phyloP scores from a whole-genome alignment of 2,113 vertebrate genomes.

The Notechis scutatus region DNA sequence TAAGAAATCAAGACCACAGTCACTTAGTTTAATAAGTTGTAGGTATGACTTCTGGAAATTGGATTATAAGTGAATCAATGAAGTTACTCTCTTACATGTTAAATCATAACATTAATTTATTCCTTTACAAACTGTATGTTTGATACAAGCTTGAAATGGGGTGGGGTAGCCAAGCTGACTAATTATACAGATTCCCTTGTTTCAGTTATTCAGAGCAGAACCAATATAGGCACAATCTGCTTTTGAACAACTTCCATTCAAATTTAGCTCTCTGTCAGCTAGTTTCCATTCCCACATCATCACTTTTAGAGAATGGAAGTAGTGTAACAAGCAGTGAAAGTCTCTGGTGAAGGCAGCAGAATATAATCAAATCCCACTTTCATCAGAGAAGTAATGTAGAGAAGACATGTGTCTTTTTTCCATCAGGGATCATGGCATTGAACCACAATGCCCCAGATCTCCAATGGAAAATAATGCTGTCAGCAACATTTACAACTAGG shows the following conservation, averaged over 20 bases:
- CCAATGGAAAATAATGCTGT: neutral
- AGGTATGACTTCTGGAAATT: neutral
- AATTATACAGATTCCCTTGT: neutral
- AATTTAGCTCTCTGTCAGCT: neutral
- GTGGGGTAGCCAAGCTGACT: neutral
- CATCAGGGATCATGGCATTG: neutral
- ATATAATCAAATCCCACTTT: neutral
- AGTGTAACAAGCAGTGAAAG: neutral
- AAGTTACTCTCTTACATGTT: neutral
- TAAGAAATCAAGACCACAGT: neutral
- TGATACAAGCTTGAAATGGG: neutral
- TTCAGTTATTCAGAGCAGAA: neutral
- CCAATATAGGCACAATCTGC: neutral
- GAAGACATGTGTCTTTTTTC: neutral
- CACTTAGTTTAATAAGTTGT: neutral
- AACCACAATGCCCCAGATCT: neutral
- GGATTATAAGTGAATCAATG: neutral
- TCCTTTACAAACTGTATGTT: neutral
- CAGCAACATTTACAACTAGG: neutral
- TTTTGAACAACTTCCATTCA: neutral
- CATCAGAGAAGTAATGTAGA: neutral
- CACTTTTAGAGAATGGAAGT: neutral
- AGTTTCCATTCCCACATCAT: neutral
- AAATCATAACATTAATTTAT: neutral
- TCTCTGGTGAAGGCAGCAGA: neutral